A percentile compares a stretch with the other conserved stretches of the same genome.
These are phyloP conservation scores for Venturia canescens DNA, from an alignment of 1,140 invertebrate species.

Conservation along the genomic window DNA sequence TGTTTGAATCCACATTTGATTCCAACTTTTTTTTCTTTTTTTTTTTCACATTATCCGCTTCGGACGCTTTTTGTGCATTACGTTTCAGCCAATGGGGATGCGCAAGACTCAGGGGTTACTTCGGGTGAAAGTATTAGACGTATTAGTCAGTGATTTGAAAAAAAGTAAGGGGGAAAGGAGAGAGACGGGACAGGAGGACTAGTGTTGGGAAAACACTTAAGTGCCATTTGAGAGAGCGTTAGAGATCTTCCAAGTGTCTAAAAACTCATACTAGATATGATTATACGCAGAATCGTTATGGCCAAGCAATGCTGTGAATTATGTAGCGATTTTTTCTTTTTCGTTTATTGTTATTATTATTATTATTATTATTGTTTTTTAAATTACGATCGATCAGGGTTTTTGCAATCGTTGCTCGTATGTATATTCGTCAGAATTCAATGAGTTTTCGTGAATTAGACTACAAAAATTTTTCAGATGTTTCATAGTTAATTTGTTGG, in stretches of 20 bases:
- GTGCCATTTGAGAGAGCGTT: slow-evolving; percentile 49
- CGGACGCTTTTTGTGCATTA: too few relatives aligned
- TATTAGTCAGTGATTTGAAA: slow-evolving; percentile 7
- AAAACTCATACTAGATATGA: slow-evolving; percentile 3
- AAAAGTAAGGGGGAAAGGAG: background rate
- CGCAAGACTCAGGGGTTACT: too few relatives aligned
- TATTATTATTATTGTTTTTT: background rate
- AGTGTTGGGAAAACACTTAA: slow-evolving; percentile 21
- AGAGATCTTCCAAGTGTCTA: slow-evolving; percentile 44
- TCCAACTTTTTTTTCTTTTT: too few relatives aligned
- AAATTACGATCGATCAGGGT: slow-evolving; percentile 8
- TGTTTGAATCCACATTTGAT: too few relatives aligned
- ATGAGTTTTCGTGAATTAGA: background rate
- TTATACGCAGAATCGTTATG: slow-evolving; percentile 20
- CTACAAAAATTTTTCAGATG: background rate
- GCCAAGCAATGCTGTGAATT: slow-evolving; percentile 37
- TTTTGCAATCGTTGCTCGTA: slow-evolving; percentile 17
- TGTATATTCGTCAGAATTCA: background rate
- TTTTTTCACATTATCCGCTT: too few relatives aligned
- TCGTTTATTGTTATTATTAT: slow-evolving; percentile 3
- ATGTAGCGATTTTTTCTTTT: slow-evolving; percentile 17
- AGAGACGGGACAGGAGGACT: background rate
- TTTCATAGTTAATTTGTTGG: background rate
- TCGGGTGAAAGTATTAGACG: background rate
- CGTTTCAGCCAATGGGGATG: too few relatives aligned